phyloP scores from a whole-genome alignment of 2,797 vertebrate genomes.

The Naso thynnoides region DNA sequence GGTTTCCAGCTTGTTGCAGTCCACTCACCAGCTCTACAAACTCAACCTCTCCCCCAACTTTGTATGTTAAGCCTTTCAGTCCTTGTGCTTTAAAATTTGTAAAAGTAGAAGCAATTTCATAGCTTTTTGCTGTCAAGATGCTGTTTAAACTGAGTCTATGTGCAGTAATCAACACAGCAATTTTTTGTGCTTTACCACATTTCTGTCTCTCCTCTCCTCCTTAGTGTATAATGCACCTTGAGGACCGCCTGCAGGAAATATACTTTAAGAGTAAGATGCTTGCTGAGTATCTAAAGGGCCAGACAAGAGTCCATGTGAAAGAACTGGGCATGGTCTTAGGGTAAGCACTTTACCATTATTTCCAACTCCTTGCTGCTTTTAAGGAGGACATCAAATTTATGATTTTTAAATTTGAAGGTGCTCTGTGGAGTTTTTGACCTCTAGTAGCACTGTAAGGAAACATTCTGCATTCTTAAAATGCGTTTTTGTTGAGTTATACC shows the following conservation, averaged over 20 bases:
- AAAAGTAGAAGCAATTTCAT: not conserved
- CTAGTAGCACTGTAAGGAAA: too few species aligned
- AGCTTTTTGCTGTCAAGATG: not conserved
- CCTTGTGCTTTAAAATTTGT: not conserved
- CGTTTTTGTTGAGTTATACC: too few species aligned
- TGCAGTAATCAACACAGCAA: not conserved
- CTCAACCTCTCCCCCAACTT: conserved; percentile 98
- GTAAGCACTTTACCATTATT: conserved; percentile 79
- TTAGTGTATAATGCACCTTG: conserved; percentile 98
- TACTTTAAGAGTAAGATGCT: conserved; percentile 99
- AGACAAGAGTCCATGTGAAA: conserved; percentile 98
- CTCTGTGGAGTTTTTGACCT: not conserved
- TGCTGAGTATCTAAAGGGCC: conserved; percentile 97
- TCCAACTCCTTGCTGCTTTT: not conserved
- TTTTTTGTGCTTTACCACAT: conserved; percentile 1
- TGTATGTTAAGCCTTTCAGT: conserved; percentile 83
- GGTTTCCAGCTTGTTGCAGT: conserved; percentile 94
- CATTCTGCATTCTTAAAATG: too few species aligned
- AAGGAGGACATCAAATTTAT: not conserved
- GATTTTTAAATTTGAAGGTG: not conserved
- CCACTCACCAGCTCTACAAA: conserved; percentile 97
- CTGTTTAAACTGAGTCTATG: not conserved
- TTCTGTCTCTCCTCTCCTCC: not conserved
- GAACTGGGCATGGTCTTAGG: conserved; percentile 96
- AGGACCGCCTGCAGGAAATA: conserved; percentile 97